Conservation (phyloP, 2,113 vertebrate genomes). For the Malurus cyaneus region DNA sequence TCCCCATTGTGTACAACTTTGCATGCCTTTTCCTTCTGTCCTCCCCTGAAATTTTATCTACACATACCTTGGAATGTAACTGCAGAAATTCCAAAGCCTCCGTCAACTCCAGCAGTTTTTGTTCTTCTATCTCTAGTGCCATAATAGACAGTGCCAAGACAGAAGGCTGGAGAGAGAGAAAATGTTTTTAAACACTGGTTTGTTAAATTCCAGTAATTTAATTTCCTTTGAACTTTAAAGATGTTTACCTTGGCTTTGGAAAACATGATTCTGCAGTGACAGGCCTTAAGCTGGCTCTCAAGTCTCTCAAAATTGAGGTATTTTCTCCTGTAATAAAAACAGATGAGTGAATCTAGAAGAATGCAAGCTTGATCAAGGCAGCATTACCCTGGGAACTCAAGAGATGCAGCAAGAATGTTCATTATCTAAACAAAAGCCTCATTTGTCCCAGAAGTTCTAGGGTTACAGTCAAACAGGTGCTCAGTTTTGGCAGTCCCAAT, state of each 20-base stretch:
- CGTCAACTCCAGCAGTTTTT: conserved; percentile 75
- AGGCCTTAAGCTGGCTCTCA: conserved; percentile 93
- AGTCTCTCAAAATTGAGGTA: conserved; percentile 88
- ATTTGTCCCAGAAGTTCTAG: not conserved
- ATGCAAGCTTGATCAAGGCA: not conserved
- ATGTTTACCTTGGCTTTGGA: conserved; percentile 91
- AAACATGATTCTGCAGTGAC: conserved; percentile 90
- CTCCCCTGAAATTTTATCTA: not conserved
- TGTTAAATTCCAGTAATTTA: not conserved
- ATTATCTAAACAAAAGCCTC: not conserved
- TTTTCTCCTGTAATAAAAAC: conserved; percentile 74
- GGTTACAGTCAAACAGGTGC: conserved; percentile 12
- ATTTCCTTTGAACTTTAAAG: not conserved
- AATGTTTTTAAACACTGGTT: not conserved
- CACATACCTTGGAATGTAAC: conserved; percentile 81
- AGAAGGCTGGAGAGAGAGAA: conserved; percentile 81
- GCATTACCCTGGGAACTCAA: not conserved
- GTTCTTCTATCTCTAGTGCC: conserved; percentile 82
- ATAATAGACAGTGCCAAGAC: conserved; percentile 87
- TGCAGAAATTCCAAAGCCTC: conserved; percentile 82
- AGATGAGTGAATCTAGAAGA: not conserved
- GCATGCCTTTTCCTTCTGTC: not conserved
- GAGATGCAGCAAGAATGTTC: not conserved
- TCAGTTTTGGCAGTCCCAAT: not conserved
- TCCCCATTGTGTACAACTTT: not conserved